Evolutionary conservation across 1,140 invertebrate species (phyloP).

Genomic region (Pollicipes pollicipes): DNA sequence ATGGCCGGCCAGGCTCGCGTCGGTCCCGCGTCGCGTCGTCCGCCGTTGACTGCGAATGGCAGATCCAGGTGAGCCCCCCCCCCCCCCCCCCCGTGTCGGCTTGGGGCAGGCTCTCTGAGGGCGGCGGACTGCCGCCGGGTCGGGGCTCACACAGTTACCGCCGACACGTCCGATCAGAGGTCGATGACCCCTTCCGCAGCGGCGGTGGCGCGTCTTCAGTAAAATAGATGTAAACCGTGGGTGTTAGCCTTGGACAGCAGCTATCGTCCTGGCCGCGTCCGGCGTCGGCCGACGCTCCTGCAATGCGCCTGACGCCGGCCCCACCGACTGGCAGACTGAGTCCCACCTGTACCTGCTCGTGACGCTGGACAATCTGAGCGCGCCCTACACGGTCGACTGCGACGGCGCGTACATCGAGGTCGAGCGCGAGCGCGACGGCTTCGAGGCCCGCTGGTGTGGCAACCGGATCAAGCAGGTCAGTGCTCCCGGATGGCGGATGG

Average conservation of each 20-base stretch:
- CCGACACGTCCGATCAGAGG: too few species aligned
- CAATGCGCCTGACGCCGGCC: too few species aligned
- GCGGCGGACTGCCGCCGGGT: neutral
- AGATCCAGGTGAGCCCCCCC: slow-evolving; percentile 13
- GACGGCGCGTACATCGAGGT: slow-evolving; percentile 23
- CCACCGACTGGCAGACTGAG: slow-evolving; percentile 19
- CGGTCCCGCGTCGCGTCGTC: neutral
- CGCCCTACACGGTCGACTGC: slow-evolving; percentile 23
- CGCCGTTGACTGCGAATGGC: slow-evolving; percentile 17
- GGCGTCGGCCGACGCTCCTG: neutral
- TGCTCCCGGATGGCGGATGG: neutral
- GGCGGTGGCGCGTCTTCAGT: too few species aligned
- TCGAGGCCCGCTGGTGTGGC: slow-evolving; percentile 23
- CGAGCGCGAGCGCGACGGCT: slow-evolving; percentile 23
- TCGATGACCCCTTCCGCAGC: too few species aligned
- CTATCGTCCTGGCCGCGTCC: neutral
- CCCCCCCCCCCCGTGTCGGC: too few species aligned
- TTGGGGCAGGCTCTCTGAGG: neutral
- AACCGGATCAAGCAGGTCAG: slow-evolving; percentile 20
- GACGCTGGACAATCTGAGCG: slow-evolving; percentile 23
- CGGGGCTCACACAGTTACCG: too few species aligned
- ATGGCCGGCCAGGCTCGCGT: neutral
- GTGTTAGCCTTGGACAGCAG: neutral
- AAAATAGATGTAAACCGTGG: neutral
- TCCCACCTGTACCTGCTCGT: slow-evolving; percentile 21